Evolutionary conservation across 2,888 invertebrate species (phyloP).

Genomic region (Synanthedon vespiformis): DNA sequence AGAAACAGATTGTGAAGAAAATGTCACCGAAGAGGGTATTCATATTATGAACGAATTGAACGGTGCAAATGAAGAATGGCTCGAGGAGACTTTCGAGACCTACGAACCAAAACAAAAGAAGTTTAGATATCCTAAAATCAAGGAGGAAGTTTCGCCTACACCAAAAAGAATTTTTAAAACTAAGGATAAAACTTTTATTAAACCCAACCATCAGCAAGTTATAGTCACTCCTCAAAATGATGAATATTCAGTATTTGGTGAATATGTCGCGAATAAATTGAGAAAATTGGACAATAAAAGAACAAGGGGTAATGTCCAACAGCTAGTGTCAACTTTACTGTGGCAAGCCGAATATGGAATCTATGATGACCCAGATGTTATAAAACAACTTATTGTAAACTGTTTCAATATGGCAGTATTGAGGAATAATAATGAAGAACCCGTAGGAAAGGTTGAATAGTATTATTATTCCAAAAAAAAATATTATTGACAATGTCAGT

Average conservation of each 20-base stretch:
- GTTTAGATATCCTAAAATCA: constrained; percentile 38
- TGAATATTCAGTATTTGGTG: constrained; percentile 53
- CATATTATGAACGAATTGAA: constrained; percentile 47
- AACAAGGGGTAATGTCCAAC: constrained; percentile 51
- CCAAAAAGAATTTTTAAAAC: constrained; percentile 1
- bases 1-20: constrained; percentile 26
- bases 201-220: constrained; percentile 1
- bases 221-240: constrained; percentile 22
- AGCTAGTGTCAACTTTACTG: constrained; percentile 53
- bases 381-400: constrained; percentile 39
- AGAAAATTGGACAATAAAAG: constrained; percentile 42
- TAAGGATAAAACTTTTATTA: neutral
- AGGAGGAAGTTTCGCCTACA: constrained; percentile 41
- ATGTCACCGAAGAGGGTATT: constrained; percentile 19
- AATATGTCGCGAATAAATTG: constrained; percentile 56
- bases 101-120: constrained; percentile 38
- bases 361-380: constrained; percentile 50
- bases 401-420: neutral
- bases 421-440: neutral
- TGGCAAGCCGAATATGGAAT: constrained; percentile 61
- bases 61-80: constrained; percentile 54
- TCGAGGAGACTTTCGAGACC: constrained; percentile 43
- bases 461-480: too few relatives aligned
- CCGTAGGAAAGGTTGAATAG: too few relatives aligned
- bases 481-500: too few relatives aligned